Conservation (phyloP, 2,113 vertebrate species). For the Entomyzon cyanotis region DNA sequence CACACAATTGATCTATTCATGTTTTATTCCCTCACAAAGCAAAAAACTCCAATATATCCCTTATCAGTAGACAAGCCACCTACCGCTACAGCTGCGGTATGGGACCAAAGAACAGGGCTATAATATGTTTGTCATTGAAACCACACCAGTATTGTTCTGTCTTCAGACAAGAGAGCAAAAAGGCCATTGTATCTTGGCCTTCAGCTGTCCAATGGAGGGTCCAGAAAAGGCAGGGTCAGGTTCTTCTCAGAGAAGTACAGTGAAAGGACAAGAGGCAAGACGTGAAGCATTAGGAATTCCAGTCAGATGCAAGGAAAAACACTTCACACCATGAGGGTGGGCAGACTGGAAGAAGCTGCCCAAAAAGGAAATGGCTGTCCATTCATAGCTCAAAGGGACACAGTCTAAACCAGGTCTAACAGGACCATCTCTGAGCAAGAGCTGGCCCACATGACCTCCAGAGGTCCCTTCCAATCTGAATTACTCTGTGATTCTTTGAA, state of each 20-base stretch:
- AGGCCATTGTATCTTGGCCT: fast-evolving
- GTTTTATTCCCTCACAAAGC: neutral
- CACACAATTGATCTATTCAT: neutral
- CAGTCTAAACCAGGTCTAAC: neutral
- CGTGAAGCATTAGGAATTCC: neutral
- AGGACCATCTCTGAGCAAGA: neutral
- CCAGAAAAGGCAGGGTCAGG: neutral
- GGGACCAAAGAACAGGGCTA: neutral
- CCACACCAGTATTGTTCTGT: neutral
- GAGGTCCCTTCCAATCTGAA: neutral
- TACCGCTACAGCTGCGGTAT: neutral
- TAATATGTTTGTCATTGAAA: neutral
- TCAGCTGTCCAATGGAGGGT: neutral
- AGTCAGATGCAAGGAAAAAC: neutral
- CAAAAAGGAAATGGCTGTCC: neutral
- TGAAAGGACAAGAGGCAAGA: neutral
- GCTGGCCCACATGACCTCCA: neutral
- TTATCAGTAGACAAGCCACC: neutral
- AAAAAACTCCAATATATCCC: neutral
- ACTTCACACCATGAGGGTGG: neutral
- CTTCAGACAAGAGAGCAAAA: neutral
- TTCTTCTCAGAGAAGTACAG: neutral
- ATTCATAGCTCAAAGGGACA: neutral
- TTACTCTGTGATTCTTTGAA: neutral
- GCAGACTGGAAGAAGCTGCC: neutral